Evolutionary conservation across 1,140 invertebrate species (phyloP), one percentile per base, ranked within the genome.

Genomic region (Cecropterus lyciades): DNA sequence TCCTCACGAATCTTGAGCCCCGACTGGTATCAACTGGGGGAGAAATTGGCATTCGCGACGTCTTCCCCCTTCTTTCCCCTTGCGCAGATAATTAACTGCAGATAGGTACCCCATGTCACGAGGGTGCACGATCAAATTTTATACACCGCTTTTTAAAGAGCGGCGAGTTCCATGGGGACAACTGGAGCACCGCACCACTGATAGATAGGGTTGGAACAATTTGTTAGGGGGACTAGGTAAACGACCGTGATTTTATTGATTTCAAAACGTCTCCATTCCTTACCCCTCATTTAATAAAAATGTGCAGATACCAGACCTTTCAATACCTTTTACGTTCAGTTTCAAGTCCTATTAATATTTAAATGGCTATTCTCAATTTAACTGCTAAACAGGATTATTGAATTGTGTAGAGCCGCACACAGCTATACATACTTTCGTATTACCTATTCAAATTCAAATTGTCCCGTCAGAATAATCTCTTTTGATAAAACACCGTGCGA

Each of bases 61-160:
- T 75, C 82, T 78, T 83, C 75, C 80, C 80, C 78, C 71, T 73
- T 71, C n/a, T n/a, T 49, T 52, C 69, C 75, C 76, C 85, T 85
- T n/a, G n/a, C n/a, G n/a, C 53, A 89, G 85, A 90, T 89, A 89
- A 91, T 89, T 91, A 91, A 89, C 87, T 89, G 85, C 85, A 89
- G 89, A 88, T 89, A 88, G 73, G 75, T 77, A 75, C 78, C 65
- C 74, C 75, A 75, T 69, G 70, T 65, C 71, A 67, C 68, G 65
- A 71, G 81, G 79, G 81, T 79, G 74, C 56, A 30, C 75, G 75
- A 84, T 87, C 79, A 85, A 89, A 86, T 89, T 87, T 89, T 84
- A 84, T 80, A 80, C 77, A 79, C 82, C 75, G 82, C 80, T 85
- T 84, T 88, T 85, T 87, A 84, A 85, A 89, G 71, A 86, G 79